A percentile compares a stretch with the other conserved stretches of the same genome.
Conservation (phyloP, 1,140 invertebrate genomes). For the Helicorthomorpha holstii region DNA sequence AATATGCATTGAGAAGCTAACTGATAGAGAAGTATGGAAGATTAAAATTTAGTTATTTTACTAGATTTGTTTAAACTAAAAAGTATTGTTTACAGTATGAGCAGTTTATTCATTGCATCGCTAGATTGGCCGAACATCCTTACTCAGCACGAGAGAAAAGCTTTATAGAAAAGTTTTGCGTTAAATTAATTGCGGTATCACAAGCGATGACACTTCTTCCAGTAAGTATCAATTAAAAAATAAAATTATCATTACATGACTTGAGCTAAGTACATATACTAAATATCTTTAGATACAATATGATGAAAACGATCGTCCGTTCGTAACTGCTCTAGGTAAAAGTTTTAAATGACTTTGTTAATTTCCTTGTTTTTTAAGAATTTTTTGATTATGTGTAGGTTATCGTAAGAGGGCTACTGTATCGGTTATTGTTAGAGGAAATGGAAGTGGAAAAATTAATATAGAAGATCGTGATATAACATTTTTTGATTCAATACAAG, state of each 20-base stretch:
- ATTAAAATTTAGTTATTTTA: constrained; percentile 3
- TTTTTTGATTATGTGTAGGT: constrained; percentile 31
- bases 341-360: neutral
- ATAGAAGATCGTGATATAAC: constrained; percentile 55
- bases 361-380: too few species aligned
- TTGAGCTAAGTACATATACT: constrained; percentile 2
- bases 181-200: constrained; percentile 33
- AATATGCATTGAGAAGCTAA: constrained; percentile 48
- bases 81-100: constrained; percentile 37
- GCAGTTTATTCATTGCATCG: constrained; percentile 51
- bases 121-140: constrained; percentile 49
- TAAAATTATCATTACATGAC: neutral
- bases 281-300: constrained; percentile 36
- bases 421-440: constrained; percentile 43
- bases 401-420: constrained; percentile 49
- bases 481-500: constrained; percentile 49
- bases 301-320: constrained; percentile 46
- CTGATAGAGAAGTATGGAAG: constrained; percentile 38
- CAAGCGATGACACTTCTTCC: constrained; percentile 24
- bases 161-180: constrained; percentile 51
- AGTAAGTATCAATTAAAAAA: constrained; percentile 14
- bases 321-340: constrained; percentile 42
- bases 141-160: constrained; percentile 39
- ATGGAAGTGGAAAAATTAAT: constrained; percentile 61
- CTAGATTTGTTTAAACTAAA: neutral